These are phyloP conservation scores for Protobothrops mucrosquamatus DNA, from an alignment of 2,113 vertebrate species.

Conservation along the genomic window DNA sequence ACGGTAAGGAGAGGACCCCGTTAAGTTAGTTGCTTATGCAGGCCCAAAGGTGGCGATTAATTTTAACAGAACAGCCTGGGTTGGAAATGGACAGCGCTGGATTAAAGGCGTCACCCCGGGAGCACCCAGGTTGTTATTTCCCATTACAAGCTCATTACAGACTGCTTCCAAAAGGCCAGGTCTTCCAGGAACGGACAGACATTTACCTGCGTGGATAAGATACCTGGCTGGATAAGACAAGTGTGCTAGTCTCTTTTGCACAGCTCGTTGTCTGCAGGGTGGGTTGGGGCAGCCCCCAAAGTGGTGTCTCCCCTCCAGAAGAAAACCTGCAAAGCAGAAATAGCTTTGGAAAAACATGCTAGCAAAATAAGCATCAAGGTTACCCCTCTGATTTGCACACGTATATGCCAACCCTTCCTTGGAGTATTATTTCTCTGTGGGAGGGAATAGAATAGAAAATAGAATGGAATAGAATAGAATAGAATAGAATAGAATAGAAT, in stretches of 20 bases:
- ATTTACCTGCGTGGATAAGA: background rate
- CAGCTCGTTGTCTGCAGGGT: background rate
- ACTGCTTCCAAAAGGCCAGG: background rate
- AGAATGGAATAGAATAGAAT: no score
- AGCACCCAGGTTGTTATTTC: slow-evolving; percentile 5
- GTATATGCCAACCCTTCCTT: background rate
- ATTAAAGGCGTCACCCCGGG: background rate
- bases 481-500: no score
- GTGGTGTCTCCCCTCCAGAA: background rate
- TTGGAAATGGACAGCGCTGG: background rate
- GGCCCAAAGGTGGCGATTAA: background rate
- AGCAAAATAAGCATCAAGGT: background rate
- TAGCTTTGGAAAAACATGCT: background rate
- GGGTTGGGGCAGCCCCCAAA: background rate
- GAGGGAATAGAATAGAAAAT: no score
- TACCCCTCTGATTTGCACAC: background rate
- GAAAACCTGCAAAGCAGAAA: background rate
- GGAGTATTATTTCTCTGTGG: background rate
- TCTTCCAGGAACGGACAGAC: background rate
- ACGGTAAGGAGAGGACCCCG: rapidly evolving
- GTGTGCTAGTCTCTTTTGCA: background rate
- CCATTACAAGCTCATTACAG: slow-evolving; percentile 14
- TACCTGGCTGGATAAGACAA: background rate
- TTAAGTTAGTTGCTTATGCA: rapidly evolving
- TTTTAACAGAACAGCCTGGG: rapidly evolving